Evolutionary conservation across 2,888 invertebrate species (phyloP), one percentile per base, ranked within the genome.

Genomic region (Acanthosoma haemorrhoidale): DNA sequence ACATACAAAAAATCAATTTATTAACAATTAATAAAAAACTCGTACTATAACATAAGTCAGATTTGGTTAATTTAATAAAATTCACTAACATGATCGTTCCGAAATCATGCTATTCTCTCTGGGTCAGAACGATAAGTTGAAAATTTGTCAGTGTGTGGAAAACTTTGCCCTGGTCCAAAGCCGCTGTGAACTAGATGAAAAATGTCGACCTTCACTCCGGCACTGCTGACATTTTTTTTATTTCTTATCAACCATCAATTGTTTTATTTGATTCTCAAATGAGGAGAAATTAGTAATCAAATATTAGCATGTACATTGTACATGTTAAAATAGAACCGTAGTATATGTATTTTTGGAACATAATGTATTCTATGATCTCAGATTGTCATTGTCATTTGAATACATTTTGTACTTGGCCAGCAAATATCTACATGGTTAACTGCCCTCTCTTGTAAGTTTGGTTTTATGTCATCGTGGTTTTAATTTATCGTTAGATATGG

Each of bases 291-390:
- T 18, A 21, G 18, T 1, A 21, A n/a, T n/a, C n/a, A n/a, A n/a
- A n/a, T n/a, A n/a, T n/a, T n/a, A n/a, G n/a, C 32, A 32, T 32
- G 9, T 9, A 32, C 25, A 51, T 51, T 51, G 13, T 51, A 51
- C 5, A 6, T n/a, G 25, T 51, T 51, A 2, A 1, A 2, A 25
- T 43, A n/a, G 11, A 11, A 18, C 18, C 21, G 21, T 43, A 13
- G 43, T 21, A 43, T 39, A 41, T 2, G 18, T 43, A 51, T 51
- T 51, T 25, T 25, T 51, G 51, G 25, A 51, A 25, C 51, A 51
- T 51, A 25, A 51, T 51, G 51, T 51, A 51, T 51, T 51, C 51
- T 51, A 51, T 51, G 51, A 51, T 51, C 51, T 51, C 51, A 51
- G 21, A 51, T 51, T 11, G 13, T 25, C 51, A 51, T 25, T 51